A percentile compares a stretch with the other conserved stretches of the same genome.
These are phyloP conservation scores for Sminthopsis crassicaudata DNA, from an alignment of 2,113 vertebrate species.

Conservation along the genomic window DNA sequence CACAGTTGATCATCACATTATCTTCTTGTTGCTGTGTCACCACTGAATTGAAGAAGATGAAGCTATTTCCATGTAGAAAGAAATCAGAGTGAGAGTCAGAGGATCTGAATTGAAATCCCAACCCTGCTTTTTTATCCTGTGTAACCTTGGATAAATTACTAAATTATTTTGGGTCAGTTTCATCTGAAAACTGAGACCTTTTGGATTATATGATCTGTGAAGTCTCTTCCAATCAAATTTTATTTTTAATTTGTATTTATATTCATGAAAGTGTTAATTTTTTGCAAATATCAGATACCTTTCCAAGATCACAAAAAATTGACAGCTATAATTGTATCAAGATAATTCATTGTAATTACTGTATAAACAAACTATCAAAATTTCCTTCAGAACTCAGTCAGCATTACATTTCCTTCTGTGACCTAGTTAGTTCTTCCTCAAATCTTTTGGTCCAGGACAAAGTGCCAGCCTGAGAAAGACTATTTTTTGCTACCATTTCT, in stretches of 20 bases:
- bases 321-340: background rate
- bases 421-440: background rate
- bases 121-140: background rate
- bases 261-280: background rate
- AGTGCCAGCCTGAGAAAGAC: background rate
- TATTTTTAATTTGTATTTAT: background rate
- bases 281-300: background rate
- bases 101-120: background rate
- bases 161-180: slow-evolving; percentile 5
- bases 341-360: background rate
- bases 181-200: background rate
- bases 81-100: background rate
- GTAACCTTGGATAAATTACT: background rate
- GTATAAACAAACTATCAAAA: background rate
- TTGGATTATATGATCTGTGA: background rate
- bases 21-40: too few relatives aligned
- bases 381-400: background rate
- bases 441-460: background rate
- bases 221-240: background rate
- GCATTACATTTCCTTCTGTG: background rate
- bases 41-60: background rate
- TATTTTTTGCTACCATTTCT: background rate
- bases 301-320: background rate
- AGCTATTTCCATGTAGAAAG: background rate
- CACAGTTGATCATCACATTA: too few relatives aligned